These are phyloP conservation scores for Drosophila mimica DNA, from an alignment of 2,888 invertebrate species.

Conservation along the genomic window DNA sequence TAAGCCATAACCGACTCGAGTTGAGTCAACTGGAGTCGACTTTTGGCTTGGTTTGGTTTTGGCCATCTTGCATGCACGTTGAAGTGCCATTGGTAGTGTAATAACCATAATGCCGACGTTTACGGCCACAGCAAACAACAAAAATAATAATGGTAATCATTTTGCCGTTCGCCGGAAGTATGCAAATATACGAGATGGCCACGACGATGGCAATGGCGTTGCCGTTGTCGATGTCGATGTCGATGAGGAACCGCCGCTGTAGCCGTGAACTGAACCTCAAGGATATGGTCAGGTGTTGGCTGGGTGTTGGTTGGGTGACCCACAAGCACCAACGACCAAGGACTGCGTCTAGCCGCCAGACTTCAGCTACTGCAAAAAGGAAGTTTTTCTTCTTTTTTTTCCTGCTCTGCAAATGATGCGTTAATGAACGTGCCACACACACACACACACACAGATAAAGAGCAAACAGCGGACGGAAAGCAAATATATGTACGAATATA, in stretches of 20 bases:
- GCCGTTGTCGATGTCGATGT: constrained; percentile 15
- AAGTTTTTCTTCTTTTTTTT: constrained; percentile 24
- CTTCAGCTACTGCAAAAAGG: constrained; percentile 54
- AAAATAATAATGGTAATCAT: constrained; percentile 79
- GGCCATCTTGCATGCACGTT: constrained; percentile 41
- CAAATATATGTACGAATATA: constrained; percentile 51
- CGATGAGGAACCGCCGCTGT: constrained; percentile 28
- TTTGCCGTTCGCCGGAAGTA: constrained; percentile 80
- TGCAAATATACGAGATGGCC: constrained; percentile 74
- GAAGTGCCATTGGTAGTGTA: constrained; percentile 51
- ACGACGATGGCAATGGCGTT: constrained; percentile 33
- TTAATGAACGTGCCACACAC: constrained; percentile 67
- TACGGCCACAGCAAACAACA: constrained; percentile 78
- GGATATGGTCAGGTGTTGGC: constrained; percentile 58
- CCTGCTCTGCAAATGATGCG: constrained; percentile 64
- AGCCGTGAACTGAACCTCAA: constrained; percentile 33
- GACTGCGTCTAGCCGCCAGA: constrained; percentile 35
- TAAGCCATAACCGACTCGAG: constrained; percentile 69
- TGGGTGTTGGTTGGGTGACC: constrained; percentile 17
- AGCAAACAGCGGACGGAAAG: constrained; percentile 58
- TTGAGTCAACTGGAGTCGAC: constrained; percentile 5
- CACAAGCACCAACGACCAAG: constrained; percentile 26
- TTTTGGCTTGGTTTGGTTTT: constrained; percentile 14
- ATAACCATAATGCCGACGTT: constrained; percentile 80
- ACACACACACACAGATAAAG: constrained; percentile 22